Percentiles rank a stretch among this genome's conserved stretches.
These are phyloP conservation scores for Metacarcinus magister DNA, from an alignment of 2,888 invertebrate species.

Conservation along the genomic window DNA sequence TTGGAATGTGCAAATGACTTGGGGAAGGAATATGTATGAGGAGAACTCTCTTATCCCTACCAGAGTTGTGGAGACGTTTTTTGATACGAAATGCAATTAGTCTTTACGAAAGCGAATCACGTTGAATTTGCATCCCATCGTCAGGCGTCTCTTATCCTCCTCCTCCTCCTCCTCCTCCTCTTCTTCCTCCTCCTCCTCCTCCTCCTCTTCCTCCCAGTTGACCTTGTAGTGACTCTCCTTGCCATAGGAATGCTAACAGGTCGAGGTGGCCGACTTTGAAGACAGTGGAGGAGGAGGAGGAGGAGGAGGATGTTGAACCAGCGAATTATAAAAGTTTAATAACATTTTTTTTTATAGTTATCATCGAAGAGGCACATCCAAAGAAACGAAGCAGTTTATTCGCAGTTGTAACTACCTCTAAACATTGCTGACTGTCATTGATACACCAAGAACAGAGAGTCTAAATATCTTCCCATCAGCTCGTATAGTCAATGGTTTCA, in stretches of 20 bases:
- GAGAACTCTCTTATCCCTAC: not conserved
- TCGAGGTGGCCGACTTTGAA: not conserved
- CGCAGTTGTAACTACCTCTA: no score
- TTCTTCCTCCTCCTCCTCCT: not conserved
- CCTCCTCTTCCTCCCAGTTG: not conserved
- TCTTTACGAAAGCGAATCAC: not conserved
- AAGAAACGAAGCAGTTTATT: no score
- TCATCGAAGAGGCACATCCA: no score
- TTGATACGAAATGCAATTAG: conserved; percentile 45
- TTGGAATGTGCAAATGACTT: conserved; percentile 1
- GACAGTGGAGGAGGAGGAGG: not conserved
- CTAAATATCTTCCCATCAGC: no score
- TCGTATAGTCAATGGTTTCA: no score
- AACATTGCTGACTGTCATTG: no score
- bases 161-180: not conserved
- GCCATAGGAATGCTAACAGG: not conserved
- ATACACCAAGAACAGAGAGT: no score
- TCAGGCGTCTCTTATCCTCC: not conserved
- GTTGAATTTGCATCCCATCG: conserved; percentile 19
- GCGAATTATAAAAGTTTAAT: no score
- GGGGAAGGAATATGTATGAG: not conserved
- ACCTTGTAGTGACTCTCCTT: not conserved
- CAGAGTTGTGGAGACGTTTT: not conserved
- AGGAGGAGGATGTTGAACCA: not conserved
- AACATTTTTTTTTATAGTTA: no score